Conservation (phyloP, 2,888 invertebrate species). For the Acleris laterana region DNA sequence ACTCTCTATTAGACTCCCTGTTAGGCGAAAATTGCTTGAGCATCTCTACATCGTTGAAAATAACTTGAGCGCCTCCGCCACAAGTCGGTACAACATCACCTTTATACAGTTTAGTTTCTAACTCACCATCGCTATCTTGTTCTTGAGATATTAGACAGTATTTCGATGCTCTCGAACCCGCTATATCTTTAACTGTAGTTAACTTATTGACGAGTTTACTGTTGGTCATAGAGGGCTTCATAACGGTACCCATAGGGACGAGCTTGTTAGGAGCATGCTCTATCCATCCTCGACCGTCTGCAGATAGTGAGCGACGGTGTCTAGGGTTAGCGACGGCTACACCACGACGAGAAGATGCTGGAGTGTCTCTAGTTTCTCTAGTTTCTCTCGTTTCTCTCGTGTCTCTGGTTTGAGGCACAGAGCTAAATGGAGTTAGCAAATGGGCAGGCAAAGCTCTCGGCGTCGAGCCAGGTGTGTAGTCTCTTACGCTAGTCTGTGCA, state of each 20-base stretch:
- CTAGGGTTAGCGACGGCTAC: conserved; percentile 88
- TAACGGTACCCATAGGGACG: conserved; percentile 93
- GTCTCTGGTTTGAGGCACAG: conserved; percentile 50
- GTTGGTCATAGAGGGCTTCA: conserved; percentile 93
- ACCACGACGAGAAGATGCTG: conserved; percentile 81
- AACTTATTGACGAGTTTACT: conserved; percentile 93
- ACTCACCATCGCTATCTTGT: conserved; percentile 95
- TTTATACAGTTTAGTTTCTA: conserved; percentile 97
- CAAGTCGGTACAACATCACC: conserved; percentile 97
- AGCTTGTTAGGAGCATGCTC: conserved; percentile 93
- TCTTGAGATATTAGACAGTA: conserved; percentile 97
- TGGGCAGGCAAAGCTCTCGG: conserved; percentile 76
- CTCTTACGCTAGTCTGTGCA: conserved; percentile 66
- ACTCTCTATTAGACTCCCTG: conserved; percentile 55
- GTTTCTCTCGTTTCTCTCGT: conserved; percentile 51
- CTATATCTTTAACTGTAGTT: conserved; percentile 90
- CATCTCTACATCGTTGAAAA: conserved; percentile 97
- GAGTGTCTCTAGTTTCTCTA: conserved; percentile 58
- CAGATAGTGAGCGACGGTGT: conserved; percentile 92
- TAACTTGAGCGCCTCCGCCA: conserved; percentile 97
- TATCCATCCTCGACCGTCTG: conserved; percentile 91
- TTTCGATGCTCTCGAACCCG: conserved; percentile 89
- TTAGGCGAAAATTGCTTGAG: conserved; percentile 92
- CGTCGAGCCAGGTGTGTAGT: conserved; percentile 75
- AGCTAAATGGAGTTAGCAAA: conserved; percentile 72